Percentiles rank a stretch among this genome's conserved stretches.
Evolutionary conservation across 2,888 invertebrate genomes (phyloP).

Genomic region (Monoplex corrugatus): DNA sequence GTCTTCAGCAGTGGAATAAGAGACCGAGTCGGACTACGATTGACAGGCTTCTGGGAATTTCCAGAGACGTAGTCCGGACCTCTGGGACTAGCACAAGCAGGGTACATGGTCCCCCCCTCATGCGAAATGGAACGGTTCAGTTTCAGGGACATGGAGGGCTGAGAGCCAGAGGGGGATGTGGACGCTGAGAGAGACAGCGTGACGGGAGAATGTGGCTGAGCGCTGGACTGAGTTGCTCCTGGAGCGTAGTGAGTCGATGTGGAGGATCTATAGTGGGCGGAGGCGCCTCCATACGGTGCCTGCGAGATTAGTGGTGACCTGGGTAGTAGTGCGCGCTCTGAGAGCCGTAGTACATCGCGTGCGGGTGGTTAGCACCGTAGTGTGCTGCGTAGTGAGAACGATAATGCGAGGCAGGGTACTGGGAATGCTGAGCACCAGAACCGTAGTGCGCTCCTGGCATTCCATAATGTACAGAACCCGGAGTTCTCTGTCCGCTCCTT

Average conservation of each 20-base stretch:
- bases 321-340: constrained; percentile 39
- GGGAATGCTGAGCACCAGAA: constrained; percentile 33
- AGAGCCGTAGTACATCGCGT: constrained; percentile 3
- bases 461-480: constrained; percentile 29
- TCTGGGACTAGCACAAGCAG: constrained; percentile 43
- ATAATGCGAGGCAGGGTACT: constrained; percentile 39
- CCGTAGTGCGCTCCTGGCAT: constrained; percentile 37
- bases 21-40: constrained; percentile 67
- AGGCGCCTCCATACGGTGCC: constrained; percentile 23
- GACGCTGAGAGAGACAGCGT: constrained; percentile 33
- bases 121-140: constrained; percentile 45
- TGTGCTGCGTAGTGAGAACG: constrained; percentile 23
- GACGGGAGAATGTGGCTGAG: constrained; percentile 15
- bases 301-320: constrained; percentile 28
- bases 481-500: constrained; percentile 39
- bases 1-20: constrained; percentile 75
- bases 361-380: constrained; percentile 8
- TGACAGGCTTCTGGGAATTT: constrained; percentile 47
- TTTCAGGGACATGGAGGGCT: background rate
- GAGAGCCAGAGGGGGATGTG: background rate
- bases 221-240: background rate
- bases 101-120: constrained; percentile 39
- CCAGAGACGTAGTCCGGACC: constrained; percentile 56
- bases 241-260: background rate
- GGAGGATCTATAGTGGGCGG: constrained; percentile 16